Percentiles rank a stretch among this genome's conserved stretches.
These are phyloP conservation scores for Drosophila mayaguana DNA, from an alignment of 2,888 invertebrate species.

Conservation along the genomic window DNA sequence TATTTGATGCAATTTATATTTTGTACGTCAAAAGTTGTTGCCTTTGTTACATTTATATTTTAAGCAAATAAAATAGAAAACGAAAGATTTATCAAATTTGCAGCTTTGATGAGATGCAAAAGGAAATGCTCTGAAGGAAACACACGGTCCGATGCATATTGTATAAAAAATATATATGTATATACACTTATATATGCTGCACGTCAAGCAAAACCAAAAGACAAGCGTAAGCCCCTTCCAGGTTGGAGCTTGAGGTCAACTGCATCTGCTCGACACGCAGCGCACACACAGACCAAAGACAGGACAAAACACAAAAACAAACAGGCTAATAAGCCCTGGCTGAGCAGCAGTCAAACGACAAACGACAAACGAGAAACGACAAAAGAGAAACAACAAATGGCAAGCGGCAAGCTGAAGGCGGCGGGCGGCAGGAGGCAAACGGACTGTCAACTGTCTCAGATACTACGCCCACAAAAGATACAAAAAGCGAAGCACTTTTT, in stretches of 20 bases:
- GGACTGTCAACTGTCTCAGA: constrained; percentile 55
- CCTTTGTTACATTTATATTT: constrained; percentile 6
- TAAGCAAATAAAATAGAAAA: constrained; percentile 10
- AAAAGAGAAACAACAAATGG: constrained; percentile 10
- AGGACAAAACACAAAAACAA: constrained; percentile 36
- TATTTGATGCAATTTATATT: constrained; percentile 9
- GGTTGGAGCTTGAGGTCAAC: constrained; percentile 37
- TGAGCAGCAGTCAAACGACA: constrained; percentile 37
- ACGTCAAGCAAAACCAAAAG: constrained; percentile 39
- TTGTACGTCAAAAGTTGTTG: background rate
- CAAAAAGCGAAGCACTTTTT: constrained; percentile 37
- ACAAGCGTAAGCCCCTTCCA: constrained; percentile 30
- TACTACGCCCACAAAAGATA: constrained; percentile 41
- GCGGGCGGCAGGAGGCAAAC: constrained; percentile 31
- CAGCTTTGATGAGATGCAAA: constrained; percentile 26
- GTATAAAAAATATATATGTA: constrained; percentile 44
- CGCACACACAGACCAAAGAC: constrained; percentile 14
- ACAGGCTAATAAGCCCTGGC: constrained; percentile 56
- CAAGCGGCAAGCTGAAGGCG: constrained; percentile 14
- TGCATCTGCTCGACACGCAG: constrained; percentile 21
- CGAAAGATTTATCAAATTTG: constrained; percentile 40
- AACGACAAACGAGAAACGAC: background rate
- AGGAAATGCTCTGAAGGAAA: constrained; percentile 17
- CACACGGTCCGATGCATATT: constrained; percentile 60
- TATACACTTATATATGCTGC: constrained; percentile 22